Base-by-base conservation (phyloP, 2,797 vertebrate genomes). In the Amphiprion clarkii region DNA sequence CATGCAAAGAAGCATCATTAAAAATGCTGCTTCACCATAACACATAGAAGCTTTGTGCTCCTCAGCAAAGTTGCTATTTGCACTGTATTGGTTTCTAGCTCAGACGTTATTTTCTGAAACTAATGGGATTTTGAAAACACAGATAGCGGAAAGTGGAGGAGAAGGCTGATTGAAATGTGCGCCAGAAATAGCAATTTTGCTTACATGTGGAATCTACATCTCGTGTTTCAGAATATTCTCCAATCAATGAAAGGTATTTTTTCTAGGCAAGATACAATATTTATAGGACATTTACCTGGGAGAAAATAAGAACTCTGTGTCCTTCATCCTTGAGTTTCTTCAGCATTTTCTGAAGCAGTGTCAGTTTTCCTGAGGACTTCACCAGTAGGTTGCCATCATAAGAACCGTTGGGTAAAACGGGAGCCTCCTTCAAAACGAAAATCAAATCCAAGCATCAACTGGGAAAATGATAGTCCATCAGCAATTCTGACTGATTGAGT, bases 291-390 rank as follows among this genome's bases (percentile, higher is more conserved):
- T 0, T 81, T 87, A 99, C 98, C 96, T 99, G 98, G 21, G 98
- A 99, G 90, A 99, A 99, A 89, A 99, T 99, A 33, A 99, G 96
- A 74, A 99, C 98, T 8, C 98, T 93, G 87, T 99, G 98, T 7
- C 98, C 98, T 55, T 96, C 96, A 0, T 98, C 97, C 71, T 97
- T 96, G 27, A 99, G 94, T 52, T 99, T 98, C 93, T 95, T 98
- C 31, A 99, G 93, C 98, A 99, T 99, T 92, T 98, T 99, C 89
- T 99, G 98, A 66, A 99, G 96, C 84, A 99, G 93, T 71, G 98
- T 98, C 86, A 99, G 95, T 85, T 99, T 99, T 81, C 98, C 98
- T 6, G 98, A 99, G 65, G 98, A 99, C 88, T 97, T 99, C 68
- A 99, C 98, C 87, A 99, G 93, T 27, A 94, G 95, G 92, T 96